Evolutionary conservation across 2,113 vertebrate genomes (phyloP).

Genomic region (Lepisosteus osseus): DNA sequence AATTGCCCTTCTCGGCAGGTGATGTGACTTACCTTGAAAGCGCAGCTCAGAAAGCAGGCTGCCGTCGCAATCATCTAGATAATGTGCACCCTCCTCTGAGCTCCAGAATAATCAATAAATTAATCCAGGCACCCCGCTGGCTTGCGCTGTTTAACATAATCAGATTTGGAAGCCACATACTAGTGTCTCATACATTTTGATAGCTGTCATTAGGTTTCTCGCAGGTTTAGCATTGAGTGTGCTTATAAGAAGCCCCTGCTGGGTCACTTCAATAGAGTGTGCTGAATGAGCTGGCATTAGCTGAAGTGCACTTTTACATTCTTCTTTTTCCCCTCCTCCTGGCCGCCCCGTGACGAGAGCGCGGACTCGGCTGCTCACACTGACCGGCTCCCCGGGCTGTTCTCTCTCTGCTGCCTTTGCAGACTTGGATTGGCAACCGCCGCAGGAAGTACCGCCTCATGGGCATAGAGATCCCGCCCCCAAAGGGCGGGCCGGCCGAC

Average conservation of each 20-base stretch:
- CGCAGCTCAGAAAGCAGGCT: too few relatives aligned
- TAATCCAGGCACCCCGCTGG: not conserved
- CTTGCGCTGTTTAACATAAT: not conserved
- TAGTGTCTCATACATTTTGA: not conserved
- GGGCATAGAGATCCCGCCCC: slow-evolving; percentile 94
- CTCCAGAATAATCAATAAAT: slow-evolving; percentile 2
- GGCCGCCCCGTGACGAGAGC: too few relatives aligned
- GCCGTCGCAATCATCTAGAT: too few relatives aligned
- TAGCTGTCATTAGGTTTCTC: not conserved
- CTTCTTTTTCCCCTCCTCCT: too few relatives aligned
- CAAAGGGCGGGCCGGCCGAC: slow-evolving; percentile 88
- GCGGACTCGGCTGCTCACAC: too few relatives aligned
- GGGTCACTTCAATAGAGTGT: not conserved
- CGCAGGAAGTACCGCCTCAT: slow-evolving; percentile 96
- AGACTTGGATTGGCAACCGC: slow-evolving; percentile 98
- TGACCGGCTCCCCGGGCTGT: too few relatives aligned
- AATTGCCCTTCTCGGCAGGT: too few relatives aligned
- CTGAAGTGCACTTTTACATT: not conserved
- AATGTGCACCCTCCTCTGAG: not conserved
- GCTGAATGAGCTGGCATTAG: not conserved
- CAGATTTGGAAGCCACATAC: not conserved
- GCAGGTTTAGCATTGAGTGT: not conserved
- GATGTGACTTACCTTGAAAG: too few relatives aligned
- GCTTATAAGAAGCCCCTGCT: not conserved
- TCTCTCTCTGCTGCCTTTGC: slow-evolving; percentile 23